phyloP scores from a whole-genome alignment of 2,113 vertebrate species.

The Carassius carassius region DNA sequence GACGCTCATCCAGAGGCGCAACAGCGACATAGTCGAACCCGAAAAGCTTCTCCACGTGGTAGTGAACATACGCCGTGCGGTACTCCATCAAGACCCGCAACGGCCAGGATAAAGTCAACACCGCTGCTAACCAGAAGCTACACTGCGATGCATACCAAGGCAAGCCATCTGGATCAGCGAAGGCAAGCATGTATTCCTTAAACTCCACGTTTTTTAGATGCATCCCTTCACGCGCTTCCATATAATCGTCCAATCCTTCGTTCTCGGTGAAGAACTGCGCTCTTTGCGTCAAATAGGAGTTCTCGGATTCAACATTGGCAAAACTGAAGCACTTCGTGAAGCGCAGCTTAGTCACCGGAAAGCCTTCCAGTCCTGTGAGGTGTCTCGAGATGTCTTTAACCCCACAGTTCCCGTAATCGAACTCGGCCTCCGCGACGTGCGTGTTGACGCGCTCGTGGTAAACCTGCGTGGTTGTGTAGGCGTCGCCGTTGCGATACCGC shows the following conservation, averaged over 20 bases:
- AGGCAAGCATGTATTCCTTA: constrained; percentile 93
- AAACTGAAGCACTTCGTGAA: constrained; percentile 99
- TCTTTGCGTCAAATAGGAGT: constrained; percentile 94
- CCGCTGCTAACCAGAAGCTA: constrained; percentile 90
- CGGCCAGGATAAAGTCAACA: constrained; percentile 96
- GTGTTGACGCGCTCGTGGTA: constrained; percentile 77
- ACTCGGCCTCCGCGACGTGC: constrained; percentile 92
- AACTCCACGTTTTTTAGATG: constrained; percentile 98
- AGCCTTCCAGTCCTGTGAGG: constrained; percentile 86
- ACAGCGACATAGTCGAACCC: constrained; percentile 88
- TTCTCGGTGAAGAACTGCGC: constrained; percentile 96
- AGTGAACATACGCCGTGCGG: constrained; percentile 90
- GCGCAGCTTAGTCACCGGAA: constrained; percentile 86
- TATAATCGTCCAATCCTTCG: constrained; percentile 94
- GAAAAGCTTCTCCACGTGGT: constrained; percentile 97
- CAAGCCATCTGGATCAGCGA: constrained; percentile 84
- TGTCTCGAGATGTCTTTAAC: constrained; percentile 94
- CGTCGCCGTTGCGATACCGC: too few species aligned
- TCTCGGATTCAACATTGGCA: constrained; percentile 95
- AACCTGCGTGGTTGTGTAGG: too few species aligned
- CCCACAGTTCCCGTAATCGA: constrained; percentile 92
- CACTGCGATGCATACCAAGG: constrained; percentile 92
- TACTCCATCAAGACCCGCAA: constrained; percentile 90
- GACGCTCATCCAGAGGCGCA: constrained; percentile 82
- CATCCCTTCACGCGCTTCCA: constrained; percentile 99